These are phyloP conservation scores for Drosophila mayri DNA, from an alignment of 1,140 invertebrate species.

Conservation along the genomic window DNA sequence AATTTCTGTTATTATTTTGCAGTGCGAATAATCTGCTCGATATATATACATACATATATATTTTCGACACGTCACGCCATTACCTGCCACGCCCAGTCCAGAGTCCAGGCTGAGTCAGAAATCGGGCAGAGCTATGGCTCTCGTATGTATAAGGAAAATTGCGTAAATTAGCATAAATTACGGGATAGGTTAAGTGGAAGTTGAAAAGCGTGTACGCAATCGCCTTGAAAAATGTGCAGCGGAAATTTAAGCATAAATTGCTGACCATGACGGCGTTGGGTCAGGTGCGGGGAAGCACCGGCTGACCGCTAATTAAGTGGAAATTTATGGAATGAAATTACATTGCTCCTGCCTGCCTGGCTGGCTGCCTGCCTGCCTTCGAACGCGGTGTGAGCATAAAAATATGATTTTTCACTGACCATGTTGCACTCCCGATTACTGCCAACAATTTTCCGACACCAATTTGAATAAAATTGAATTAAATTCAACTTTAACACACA, in stretches of 20 bases:
- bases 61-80: slow-evolving; percentile 51
- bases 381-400: slow-evolving; percentile 56
- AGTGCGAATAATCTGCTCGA: slow-evolving; percentile 51
- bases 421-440: slow-evolving; percentile 21
- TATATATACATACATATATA: not conserved
- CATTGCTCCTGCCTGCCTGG: slow-evolving; percentile 35
- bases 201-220: slow-evolving; percentile 76
- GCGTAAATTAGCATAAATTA: slow-evolving; percentile 82
- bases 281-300: slow-evolving; percentile 26
- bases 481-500: slow-evolving; percentile 48
- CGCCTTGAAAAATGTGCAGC: slow-evolving; percentile 81
- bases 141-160: slow-evolving; percentile 54
- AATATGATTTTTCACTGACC: slow-evolving; percentile 68
- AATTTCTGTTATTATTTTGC: slow-evolving; percentile 40
- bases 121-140: not conserved
- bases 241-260: slow-evolving; percentile 81
- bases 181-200: slow-evolving; percentile 66
- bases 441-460: slow-evolving; percentile 67
- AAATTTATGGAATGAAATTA: slow-evolving; percentile 81
- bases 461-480: slow-evolving; percentile 82
- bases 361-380: slow-evolving; percentile 5
- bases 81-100: slow-evolving; percentile 27
- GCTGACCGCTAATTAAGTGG: slow-evolving; percentile 76
- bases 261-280: slow-evolving; percentile 53
- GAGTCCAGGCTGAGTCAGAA: slow-evolving; percentile 12